Base-by-base conservation (phyloP, 2,888 invertebrate genomes). In the Miltochrista miniata region DNA sequence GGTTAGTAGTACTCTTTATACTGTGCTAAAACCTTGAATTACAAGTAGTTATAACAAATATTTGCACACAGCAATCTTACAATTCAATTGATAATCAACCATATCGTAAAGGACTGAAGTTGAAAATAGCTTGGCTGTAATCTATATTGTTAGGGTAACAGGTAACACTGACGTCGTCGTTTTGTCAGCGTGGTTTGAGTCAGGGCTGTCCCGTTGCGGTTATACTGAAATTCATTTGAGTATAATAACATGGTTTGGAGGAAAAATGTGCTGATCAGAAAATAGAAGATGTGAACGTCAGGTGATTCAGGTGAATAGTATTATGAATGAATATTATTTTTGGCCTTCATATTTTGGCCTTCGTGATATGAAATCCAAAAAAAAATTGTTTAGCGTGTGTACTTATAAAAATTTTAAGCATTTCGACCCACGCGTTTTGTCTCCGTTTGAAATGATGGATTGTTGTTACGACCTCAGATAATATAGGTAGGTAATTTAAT, bases 11-110 rank as follows among this genome's bases (percentile, higher is more conserved):
- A n/a, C n/a, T n/a, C n/a, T n/a, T n/a, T n/a, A n/a, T n/a, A n/a
- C n/a, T n/a, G n/a, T n/a, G n/a, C n/a, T n/a, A n/a, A n/a, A 68
- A 56, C 68, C 64, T 68, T 68, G 66, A 55, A 64, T 58, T 29
- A 46, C 51, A 57, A 66, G 64, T 59, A 67, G 61, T 67, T 52
- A 45, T 11, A 54, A 54, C 51, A 64, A 68, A 68, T 64, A 55
- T 64, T 65, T 60, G 46, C 53, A 55, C 55, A 54, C 37, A 61
- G 52, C 59, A 59, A 24, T 24, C 18, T 5, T 24, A 24, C 5
- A 24, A 14, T 31, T 45, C 29, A 37, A 0, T 7, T n/a, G 10
- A 7, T 12, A 13, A 41, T 15, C 40, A 12, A 38, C 31, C 47
- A 41, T 41, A 38, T 38, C 34, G 0, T 0, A 0, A 1, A 34